These are phyloP conservation scores for Anticlea derivata DNA, from an alignment of 2,888 invertebrate species.

Conservation along the genomic window DNA sequence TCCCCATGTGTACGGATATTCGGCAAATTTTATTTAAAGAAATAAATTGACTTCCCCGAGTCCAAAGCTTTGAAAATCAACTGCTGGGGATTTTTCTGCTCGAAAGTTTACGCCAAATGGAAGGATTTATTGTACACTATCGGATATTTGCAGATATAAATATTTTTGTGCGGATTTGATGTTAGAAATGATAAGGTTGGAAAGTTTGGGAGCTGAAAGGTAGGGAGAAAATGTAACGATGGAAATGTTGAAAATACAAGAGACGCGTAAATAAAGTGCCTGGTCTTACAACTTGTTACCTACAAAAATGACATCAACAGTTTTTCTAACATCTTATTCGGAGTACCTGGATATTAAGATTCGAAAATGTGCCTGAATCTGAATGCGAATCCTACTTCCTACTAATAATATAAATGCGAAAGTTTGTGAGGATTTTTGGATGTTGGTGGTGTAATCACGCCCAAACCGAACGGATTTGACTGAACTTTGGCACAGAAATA, in stretches of 20 bases:
- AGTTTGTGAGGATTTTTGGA: too few species aligned
- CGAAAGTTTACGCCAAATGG: conserved; percentile 39
- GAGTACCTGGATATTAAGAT: too few species aligned
- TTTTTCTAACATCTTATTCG: too few species aligned
- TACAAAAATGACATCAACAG: too few species aligned
- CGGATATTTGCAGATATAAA: conserved; percentile 27
- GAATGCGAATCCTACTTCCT: too few species aligned
- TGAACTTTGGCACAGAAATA: too few species aligned
- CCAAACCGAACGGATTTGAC: too few species aligned
- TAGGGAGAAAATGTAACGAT: background rate
- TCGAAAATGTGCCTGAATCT: too few species aligned
- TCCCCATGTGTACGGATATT: conserved; percentile 40
- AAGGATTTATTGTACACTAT: conserved; percentile 44
- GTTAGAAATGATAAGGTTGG: conserved; percentile 14
- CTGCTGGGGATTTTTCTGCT: conserved; percentile 37
- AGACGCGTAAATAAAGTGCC: background rate
- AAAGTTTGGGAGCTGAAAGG: background rate
- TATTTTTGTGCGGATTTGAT: conserved; percentile 22
- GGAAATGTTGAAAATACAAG: background rate
- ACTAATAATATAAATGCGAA: too few species aligned
- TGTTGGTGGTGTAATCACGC: too few species aligned
- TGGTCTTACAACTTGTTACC: too few species aligned
- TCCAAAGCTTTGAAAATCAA: conserved; percentile 43
- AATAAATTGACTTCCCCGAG: conserved; percentile 49
- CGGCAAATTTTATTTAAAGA: conserved; percentile 48